Conservation (phyloP, 2,888 invertebrate species). For the Erannis defoliaria region DNA sequence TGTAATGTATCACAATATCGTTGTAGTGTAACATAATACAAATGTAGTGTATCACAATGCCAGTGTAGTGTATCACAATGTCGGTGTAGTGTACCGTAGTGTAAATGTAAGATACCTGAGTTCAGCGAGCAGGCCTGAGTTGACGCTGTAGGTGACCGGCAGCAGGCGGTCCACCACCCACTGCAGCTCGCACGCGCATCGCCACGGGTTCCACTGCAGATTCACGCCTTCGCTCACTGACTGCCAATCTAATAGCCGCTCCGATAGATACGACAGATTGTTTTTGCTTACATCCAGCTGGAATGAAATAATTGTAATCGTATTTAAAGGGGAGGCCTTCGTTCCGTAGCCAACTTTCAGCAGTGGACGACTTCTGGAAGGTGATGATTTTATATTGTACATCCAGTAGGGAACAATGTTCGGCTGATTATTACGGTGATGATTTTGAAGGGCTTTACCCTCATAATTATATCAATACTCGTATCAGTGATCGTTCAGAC, state of each 20-base stretch:
- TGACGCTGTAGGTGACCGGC: constrained; percentile 75
- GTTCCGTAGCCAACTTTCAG: neutral
- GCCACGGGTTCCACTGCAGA: constrained; percentile 88
- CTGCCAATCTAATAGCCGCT: constrained; percentile 71
- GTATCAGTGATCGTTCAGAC: too few relatives aligned
- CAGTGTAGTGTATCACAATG: too few relatives aligned
- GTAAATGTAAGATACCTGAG: constrained; percentile 73
- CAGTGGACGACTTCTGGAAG: too few relatives aligned
- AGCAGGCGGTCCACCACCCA: constrained; percentile 86
- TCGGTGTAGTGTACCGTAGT: neutral
- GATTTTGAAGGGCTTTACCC: too few relatives aligned
- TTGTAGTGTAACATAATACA: too few relatives aligned
- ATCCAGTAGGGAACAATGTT: too few relatives aligned
- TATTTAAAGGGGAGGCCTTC: constrained; percentile 23
- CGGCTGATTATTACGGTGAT: too few relatives aligned
- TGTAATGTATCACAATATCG: too few relatives aligned
- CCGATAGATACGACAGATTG: constrained; percentile 73
- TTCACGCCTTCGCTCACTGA: constrained; percentile 74
- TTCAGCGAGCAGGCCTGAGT: constrained; percentile 77
- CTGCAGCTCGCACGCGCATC: constrained; percentile 87
- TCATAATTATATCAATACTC: too few relatives aligned
- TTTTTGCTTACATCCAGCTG: constrained; percentile 87
- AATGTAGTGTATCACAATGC: too few relatives aligned
- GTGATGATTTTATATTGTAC: too few relatives aligned
- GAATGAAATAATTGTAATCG: constrained; percentile 31